These are phyloP conservation scores for Germaria angustata DNA, from an alignment of 2,888 invertebrate genomes.

Conservation along the genomic window DNA sequence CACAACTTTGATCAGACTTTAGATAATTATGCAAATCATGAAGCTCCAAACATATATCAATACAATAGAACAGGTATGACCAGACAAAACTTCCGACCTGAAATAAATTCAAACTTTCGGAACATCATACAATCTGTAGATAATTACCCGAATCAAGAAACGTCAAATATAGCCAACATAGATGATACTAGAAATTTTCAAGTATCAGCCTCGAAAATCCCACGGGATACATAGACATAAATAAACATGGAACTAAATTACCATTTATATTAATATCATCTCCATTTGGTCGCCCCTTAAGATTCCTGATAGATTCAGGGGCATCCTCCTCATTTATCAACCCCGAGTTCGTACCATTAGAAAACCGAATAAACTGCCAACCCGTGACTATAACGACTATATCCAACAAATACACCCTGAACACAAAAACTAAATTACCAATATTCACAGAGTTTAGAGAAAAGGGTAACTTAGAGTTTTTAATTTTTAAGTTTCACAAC, in stretches of 20 bases:
- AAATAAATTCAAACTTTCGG: not conserved
- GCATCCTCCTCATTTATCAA: no score
- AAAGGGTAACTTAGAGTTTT: not conserved
- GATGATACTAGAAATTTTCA: conserved; percentile 18
- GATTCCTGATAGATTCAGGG: no score
- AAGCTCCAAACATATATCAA: no score
- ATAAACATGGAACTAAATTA: conserved; percentile 1
- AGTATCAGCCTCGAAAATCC: not conserved
- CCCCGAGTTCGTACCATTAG: no score
- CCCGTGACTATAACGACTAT: not conserved
- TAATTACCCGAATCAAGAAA: not conserved
- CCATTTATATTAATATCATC: conserved; percentile 5
- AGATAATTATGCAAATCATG: no score
- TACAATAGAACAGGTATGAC: no score
- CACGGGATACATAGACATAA: conserved; percentile 16
- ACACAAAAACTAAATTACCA: conserved; percentile 3
- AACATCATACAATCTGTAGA: no score
- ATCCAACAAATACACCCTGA: not conserved
- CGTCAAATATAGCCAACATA: not conserved
- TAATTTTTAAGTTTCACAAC: no score
- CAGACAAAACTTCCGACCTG: no score
- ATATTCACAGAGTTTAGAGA: conserved; percentile 21
- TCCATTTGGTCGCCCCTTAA: no score
- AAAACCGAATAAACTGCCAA: no score
- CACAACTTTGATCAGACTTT: no score